A percentile compares a stretch with the other conserved stretches of the same genome.
Evolutionary conservation across 2,888 invertebrate species (phyloP).

Genomic region (Meganola albula): DNA sequence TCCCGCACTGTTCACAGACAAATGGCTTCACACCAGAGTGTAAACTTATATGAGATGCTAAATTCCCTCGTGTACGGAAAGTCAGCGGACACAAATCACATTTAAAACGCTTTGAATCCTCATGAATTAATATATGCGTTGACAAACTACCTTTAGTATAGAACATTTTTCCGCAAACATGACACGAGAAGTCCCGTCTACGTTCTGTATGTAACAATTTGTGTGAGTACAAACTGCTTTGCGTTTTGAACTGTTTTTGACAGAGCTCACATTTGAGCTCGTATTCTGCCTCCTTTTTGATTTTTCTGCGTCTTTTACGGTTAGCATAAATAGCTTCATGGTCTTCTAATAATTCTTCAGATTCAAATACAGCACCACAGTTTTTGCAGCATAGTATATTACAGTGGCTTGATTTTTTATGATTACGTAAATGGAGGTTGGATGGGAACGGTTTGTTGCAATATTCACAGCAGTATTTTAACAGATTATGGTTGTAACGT

Average conservation of each 20-base stretch:
- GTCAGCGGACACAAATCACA: constrained; percentile 64
- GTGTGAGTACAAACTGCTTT: constrained; percentile 59
- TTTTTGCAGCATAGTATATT: constrained; percentile 44
- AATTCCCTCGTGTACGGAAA: constrained; percentile 61
- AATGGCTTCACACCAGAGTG: constrained; percentile 65
- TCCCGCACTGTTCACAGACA: constrained; percentile 69
- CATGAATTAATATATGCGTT: constrained; percentile 62
- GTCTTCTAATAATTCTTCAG: constrained; percentile 47
- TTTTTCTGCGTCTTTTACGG: constrained; percentile 32
- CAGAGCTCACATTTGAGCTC: constrained; percentile 60
- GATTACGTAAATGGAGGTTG: constrained; percentile 44
- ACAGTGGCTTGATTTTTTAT: constrained; percentile 38
- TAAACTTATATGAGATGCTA: constrained; percentile 58
- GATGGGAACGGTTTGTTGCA: constrained; percentile 51
- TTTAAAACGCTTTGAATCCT: constrained; percentile 60
- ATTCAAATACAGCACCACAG: constrained; percentile 54
- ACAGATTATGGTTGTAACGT: constrained; percentile 48
- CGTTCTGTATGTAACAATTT: constrained; percentile 64
- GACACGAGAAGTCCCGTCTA: constrained; percentile 61
- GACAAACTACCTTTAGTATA: constrained; percentile 65
- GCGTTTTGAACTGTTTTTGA: constrained; percentile 57
- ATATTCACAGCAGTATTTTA: constrained; percentile 58
- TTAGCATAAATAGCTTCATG: constrained; percentile 50
- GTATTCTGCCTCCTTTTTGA: constrained; percentile 34
- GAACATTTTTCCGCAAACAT: constrained; percentile 70